phyloP scores from a whole-genome alignment of 2,113 vertebrate species.

The Zootoca vivipara region DNA sequence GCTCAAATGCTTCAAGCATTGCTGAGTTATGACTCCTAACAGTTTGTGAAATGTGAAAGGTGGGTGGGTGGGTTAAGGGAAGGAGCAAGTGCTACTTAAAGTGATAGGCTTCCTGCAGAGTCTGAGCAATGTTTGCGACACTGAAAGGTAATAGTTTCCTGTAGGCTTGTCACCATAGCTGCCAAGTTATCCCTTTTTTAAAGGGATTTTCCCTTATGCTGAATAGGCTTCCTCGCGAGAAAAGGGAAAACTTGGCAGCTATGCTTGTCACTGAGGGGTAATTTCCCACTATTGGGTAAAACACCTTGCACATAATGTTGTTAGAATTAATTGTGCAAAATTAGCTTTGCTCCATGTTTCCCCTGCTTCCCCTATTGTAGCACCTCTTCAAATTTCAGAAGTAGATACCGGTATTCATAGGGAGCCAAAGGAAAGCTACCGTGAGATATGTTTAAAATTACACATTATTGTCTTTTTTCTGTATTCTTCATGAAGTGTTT shows the following conservation, averaged over 20 bases:
- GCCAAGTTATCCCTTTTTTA: no score
- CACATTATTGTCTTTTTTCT: background rate
- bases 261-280: conserved; percentile 25
- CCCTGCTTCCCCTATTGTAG: conserved; percentile 6
- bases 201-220: no score
- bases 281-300: conserved; percentile 32
- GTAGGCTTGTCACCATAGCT: conserved; percentile 34
- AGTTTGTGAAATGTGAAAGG: conserved; percentile 40
- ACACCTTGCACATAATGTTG: background rate
- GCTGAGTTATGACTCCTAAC: conserved; percentile 34
- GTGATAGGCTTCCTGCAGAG: conserved; percentile 34
- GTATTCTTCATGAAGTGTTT: background rate
- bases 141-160: conserved; percentile 27
- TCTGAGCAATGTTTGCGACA: conserved; percentile 55
- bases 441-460: background rate
- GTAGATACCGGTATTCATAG: background rate
- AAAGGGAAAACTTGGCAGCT: no score
- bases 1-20: conserved; percentile 47
- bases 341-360: conserved; percentile 28
- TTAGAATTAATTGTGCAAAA: background rate
- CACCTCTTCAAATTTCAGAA: conserved; percentile 12
- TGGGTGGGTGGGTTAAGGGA: conserved; percentile 45
- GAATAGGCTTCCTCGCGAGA: no score
- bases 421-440: background rate
- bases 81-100: conserved; percentile 50